Percentiles rank a stretch among this genome's conserved stretches.
These are phyloP conservation scores for Phalloptychus januarius DNA, from an alignment of 2,797 vertebrate genomes.

Conservation along the genomic window DNA sequence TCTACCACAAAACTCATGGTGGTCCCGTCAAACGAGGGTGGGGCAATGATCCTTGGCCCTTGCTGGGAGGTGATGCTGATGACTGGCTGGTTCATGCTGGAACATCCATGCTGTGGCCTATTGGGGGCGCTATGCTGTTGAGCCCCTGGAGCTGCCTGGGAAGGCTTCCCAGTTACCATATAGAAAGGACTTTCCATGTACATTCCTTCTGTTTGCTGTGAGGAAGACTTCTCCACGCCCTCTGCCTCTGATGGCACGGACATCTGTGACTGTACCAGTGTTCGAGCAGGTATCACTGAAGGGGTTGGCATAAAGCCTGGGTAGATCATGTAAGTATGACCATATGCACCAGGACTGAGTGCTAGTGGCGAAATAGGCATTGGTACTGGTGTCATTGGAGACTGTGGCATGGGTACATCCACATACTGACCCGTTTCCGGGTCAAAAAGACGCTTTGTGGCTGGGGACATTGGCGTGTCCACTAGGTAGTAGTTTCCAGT, in stretches of 20 bases:
- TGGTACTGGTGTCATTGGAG: slow-evolving; percentile 74
- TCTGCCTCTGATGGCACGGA: slow-evolving; percentile 68
- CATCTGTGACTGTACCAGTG: slow-evolving; percentile 72
- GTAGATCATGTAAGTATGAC: slow-evolving; percentile 92
- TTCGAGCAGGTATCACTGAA: slow-evolving; percentile 78
- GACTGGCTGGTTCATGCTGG: slow-evolving; percentile 83
- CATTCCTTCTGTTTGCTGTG: slow-evolving; percentile 67
- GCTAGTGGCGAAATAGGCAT: slow-evolving; percentile 84
- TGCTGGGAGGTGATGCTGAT: slow-evolving; percentile 93
- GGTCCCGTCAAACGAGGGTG: slow-evolving; percentile 94
- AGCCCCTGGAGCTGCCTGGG: slow-evolving; percentile 38
- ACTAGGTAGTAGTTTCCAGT: slow-evolving; percentile 95
- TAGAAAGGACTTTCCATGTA: slow-evolving; percentile 90
- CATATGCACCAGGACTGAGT: slow-evolving; percentile 85
- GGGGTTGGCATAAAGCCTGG: slow-evolving; percentile 83
- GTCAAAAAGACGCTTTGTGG: slow-evolving; percentile 91
- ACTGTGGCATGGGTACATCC: slow-evolving; percentile 87
- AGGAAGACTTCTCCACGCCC: slow-evolving; percentile 50
- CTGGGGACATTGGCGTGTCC: slow-evolving; percentile 87
- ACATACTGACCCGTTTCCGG: slow-evolving; percentile 96
- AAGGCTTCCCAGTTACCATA: slow-evolving; percentile 82
- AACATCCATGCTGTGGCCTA: slow-evolving; percentile 56
- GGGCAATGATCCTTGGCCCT: slow-evolving; percentile 91
- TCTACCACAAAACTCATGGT: slow-evolving; percentile 99
- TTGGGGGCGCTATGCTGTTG: slow-evolving; percentile 49